A percentile compares a stretch with the other conserved stretches of the same genome.
Conservation (phyloP, 2,113 vertebrate species). For the Ptilorrhoa leucosticta region DNA sequence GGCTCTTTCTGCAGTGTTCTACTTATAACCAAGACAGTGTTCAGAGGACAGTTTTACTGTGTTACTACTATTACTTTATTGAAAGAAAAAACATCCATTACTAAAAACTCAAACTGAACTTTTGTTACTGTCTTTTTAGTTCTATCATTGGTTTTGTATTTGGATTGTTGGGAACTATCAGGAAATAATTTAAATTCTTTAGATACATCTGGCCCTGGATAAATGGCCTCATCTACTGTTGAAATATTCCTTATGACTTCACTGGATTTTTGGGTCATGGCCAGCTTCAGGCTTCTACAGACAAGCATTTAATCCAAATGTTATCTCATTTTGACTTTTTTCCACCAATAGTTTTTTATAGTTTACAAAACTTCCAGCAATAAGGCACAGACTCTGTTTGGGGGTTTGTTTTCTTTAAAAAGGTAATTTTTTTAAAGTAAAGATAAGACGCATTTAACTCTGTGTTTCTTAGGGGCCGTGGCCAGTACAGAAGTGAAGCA, state of each 20-base stretch:
- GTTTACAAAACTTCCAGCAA: not conserved
- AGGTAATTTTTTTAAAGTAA: not conserved
- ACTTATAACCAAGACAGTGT: not conserved
- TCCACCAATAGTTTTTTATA: not conserved
- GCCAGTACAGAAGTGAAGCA: conserved; percentile 98
- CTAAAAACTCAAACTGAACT: not conserved
- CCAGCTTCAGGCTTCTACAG: not conserved
- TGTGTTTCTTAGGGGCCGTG: conserved; percentile 86
- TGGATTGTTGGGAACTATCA: not conserved
- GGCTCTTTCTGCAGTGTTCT: not conserved
- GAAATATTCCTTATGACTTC: conserved; percentile 23
- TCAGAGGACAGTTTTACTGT: not conserved
- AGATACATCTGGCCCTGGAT: conserved; percentile 16
- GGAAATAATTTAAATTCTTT: conserved; percentile 49
- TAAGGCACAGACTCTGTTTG: not conserved
- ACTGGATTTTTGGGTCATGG: not conserved
- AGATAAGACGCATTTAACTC: not conserved
- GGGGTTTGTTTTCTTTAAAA: not conserved
- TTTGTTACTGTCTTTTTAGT: conserved; percentile 6
- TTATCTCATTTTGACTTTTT: conserved; percentile 11
- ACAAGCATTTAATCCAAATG: not conserved
- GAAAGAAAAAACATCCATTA: not conserved
- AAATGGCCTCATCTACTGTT: conserved; percentile 12
- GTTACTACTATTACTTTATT: not conserved
- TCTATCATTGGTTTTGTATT: not conserved